Base-by-base conservation (phyloP, 2,888 invertebrate genomes). In the Trissolcus japonicus region DNA sequence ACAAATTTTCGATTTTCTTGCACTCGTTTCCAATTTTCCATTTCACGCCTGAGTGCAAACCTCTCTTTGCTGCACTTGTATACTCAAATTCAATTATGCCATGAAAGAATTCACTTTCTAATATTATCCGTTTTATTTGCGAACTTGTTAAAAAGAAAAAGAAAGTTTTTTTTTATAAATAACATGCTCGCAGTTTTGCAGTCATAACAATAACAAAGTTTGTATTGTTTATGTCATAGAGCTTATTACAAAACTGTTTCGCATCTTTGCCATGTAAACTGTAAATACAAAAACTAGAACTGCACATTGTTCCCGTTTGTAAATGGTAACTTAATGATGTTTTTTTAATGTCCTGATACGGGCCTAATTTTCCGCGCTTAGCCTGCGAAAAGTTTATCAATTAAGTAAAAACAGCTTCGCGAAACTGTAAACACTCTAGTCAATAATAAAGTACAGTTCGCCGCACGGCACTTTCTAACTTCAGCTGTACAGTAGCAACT, bases 361-460 rank as follows among this genome's bases (percentile, higher is more conserved):
- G 19, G 17, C 56, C 46, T 29, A 65, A 65, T 57, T 57, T 66
- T 66, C 16, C 11, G 46, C 11, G 13, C 43, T 25, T 19, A 41
- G 11, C 21, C 50, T 46, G 21, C 25, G 41, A 53, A 62, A 62
- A 62, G 62, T 62, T 67, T 40, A 67, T 67, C 43, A 67, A 67
- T 67, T 67, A 67, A 67, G 25, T 25, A 40, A 14, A 46, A 35
- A 46, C 50, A 50, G 59, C 25, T 54, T 73, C 62, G 62, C 11
- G 69, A 60, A 63, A 75, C 63, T 60, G 69, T 68, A 57, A 57
- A 74, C 61, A 55, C 61, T 65, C 48, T 60, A 55, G 67, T 61
- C 56, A 74, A 68, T 56, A 50, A 35, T 11, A 11, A n/a, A 35
- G 43, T 46, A 48, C 62, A 55, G 46, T 50, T 9, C 35, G 9